Base-by-base conservation (phyloP, 2,797 vertebrate genomes). In the Arctocebus calabarensis region DNA sequence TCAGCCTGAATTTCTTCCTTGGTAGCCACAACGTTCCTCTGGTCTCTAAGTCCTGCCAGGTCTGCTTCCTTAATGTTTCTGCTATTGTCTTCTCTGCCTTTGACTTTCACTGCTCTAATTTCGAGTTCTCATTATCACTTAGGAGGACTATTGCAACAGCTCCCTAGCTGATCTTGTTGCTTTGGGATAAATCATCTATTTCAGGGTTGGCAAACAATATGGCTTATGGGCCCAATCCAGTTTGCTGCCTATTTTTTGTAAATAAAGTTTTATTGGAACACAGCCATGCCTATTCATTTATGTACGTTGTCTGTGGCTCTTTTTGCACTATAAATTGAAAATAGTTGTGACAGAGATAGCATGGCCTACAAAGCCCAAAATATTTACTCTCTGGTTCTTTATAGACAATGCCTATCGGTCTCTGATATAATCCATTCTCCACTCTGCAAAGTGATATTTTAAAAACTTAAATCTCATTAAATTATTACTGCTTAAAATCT, bases 391-490 rank as follows among this genome's bases (percentile, higher is more conserved):
- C 32, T 73, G 17, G 32, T n/a, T 32, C 5, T 84, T 43, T 40
- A 55, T 13, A 74, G 62, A 83, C 37, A 66, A 87, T 37, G 43
- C 91, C 88, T 92, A 19, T 37, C 40, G 75, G 91, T 9, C n/a
- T 85, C 20, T 90, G 64, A 16, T 88, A 61, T 81, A 95, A 70
- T 45, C 57, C 37, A 62, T 45, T 82, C 61, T 90, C n/a, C 13
- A 88, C n/a, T 64, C 25, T 66, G 55, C 12, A 73, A 29, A 85
- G 25, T 95, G 40, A 20, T 93, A 89, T 64, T 85, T 82, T 4
- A 91, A 82, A 96, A 89, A 85, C 48, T 71, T 40, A 92, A 61
- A 74, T 71, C 17, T 92, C n/a, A 66, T 62, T 55, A 59, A 45
- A 32, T 78, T 66, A 82, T 2, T 73, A 12, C 22, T 61, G 13